Percentiles rank a stretch among this genome's conserved stretches.
phyloP scores from a whole-genome alignment of 2,797 vertebrate species.

The Paedocypris micromegethes region DNA sequence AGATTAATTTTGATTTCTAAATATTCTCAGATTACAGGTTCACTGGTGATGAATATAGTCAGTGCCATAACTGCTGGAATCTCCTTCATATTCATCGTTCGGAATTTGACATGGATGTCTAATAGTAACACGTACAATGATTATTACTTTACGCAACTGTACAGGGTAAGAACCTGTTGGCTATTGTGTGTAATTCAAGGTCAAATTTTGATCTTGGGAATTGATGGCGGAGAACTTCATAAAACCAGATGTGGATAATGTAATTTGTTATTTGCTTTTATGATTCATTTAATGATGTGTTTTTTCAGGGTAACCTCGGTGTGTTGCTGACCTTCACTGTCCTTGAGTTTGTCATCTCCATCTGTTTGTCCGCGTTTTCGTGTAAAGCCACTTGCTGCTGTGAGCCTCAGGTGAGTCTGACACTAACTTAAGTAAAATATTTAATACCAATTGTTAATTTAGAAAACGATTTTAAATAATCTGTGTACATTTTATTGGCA shows the following conservation, averaged over 20 bases:
- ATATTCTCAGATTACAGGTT: slow-evolving; percentile 9
- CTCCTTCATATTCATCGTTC: not conserved
- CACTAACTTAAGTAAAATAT: not conserved
- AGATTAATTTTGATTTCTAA: too few species aligned
- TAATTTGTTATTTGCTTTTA: not conserved
- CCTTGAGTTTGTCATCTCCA: slow-evolving; percentile 19
- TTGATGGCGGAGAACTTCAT: not conserved
- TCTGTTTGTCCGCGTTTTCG: slow-evolving; percentile 2
- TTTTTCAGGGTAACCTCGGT: not conserved
- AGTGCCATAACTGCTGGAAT: not conserved
- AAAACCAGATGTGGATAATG: not conserved
- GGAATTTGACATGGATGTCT: not conserved
- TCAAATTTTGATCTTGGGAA: not conserved
- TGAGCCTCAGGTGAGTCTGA: not conserved
- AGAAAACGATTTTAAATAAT: too few species aligned
- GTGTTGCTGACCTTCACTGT: not conserved
- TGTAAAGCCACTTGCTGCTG: not conserved
- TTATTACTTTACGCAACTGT: not conserved
- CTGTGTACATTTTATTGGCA: too few species aligned
- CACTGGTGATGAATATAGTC: slow-evolving; percentile 8
- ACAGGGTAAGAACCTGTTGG: not conserved
- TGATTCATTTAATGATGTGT: not conserved
- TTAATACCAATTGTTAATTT: too few species aligned
- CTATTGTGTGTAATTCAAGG: not conserved
- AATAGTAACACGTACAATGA: too few species aligned